Evolutionary conservation across 2,888 invertebrate species (phyloP).

Genomic region (Xestia c-nigrum): DNA sequence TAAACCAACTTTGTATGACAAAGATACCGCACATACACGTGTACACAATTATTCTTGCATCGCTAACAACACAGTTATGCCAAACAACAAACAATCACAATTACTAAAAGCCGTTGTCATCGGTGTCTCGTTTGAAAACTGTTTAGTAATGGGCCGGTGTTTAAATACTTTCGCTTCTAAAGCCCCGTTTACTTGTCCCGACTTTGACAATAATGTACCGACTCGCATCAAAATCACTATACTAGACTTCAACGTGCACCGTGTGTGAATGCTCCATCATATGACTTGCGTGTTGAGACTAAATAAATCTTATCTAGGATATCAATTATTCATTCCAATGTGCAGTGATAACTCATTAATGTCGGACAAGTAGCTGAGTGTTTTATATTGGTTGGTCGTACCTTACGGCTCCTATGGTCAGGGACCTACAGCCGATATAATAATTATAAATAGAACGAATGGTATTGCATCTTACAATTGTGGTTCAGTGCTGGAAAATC

Average conservation of each 20-base stretch:
- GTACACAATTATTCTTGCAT: background rate
- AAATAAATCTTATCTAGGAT: constrained; percentile 40
- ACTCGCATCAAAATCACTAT: constrained; percentile 7
- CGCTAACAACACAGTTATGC: background rate
- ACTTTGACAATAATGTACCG: background rate
- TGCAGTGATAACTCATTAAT: constrained; percentile 50
- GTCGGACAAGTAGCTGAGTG: constrained; percentile 37
- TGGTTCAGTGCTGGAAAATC: background rate
- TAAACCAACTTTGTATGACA: constrained; percentile 12
- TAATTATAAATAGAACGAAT: background rate
- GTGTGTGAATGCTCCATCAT: constrained; percentile 13
- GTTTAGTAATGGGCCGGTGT: background rate
- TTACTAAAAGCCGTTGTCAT: background rate
- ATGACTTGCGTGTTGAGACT: constrained; percentile 36
- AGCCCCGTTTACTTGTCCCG: background rate
- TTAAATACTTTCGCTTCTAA: constrained; percentile 6
- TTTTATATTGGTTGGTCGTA: constrained; percentile 28
- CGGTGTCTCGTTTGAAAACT: background rate
- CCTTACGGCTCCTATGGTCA: constrained; percentile 7
- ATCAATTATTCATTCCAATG: constrained; percentile 53
- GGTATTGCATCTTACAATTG: background rate
- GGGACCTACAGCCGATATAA: background rate
- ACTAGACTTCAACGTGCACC: constrained; percentile 8
- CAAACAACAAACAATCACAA: constrained; percentile 1
- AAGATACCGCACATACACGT: constrained; percentile 4